Evolutionary conservation across 2,888 invertebrate species (phyloP).

Genomic region (Aphodius sticticus): DNA sequence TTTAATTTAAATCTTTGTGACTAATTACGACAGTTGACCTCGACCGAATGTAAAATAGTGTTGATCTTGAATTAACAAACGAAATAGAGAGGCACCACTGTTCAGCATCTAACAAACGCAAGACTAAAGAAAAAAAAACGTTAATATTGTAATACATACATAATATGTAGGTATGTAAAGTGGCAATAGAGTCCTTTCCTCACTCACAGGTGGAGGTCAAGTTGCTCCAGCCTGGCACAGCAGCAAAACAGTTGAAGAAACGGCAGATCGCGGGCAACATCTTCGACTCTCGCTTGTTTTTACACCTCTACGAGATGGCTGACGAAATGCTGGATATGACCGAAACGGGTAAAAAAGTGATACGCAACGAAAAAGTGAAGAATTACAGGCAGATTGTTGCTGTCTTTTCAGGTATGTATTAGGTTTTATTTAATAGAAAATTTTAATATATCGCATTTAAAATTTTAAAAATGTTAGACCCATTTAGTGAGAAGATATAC

Average conservation of each 20-base stretch:
- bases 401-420: conserved; percentile 29
- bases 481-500: no score
- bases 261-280: background rate
- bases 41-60: background rate
- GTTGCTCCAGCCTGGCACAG: background rate
- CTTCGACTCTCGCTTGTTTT: background rate
- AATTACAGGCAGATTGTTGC: conserved; percentile 32
- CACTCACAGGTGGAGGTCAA: background rate
- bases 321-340: background rate
- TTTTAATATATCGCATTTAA: background rate
- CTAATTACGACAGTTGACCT: background rate
- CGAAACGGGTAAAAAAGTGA: background rate
- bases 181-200: background rate
- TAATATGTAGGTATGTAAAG: background rate
- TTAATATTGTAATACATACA: background rate
- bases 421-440: background rate
- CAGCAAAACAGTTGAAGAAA: background rate
- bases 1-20: background rate
- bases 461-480: background rate
- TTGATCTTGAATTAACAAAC: background rate
- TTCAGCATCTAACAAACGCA: background rate
- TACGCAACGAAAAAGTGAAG: conserved; percentile 7
- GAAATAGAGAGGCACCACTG: background rate
- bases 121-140: background rate
- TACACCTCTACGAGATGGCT: background rate